phyloP scores from a whole-genome alignment of 2,888 invertebrate species.

The Chironomus riparius region DNA sequence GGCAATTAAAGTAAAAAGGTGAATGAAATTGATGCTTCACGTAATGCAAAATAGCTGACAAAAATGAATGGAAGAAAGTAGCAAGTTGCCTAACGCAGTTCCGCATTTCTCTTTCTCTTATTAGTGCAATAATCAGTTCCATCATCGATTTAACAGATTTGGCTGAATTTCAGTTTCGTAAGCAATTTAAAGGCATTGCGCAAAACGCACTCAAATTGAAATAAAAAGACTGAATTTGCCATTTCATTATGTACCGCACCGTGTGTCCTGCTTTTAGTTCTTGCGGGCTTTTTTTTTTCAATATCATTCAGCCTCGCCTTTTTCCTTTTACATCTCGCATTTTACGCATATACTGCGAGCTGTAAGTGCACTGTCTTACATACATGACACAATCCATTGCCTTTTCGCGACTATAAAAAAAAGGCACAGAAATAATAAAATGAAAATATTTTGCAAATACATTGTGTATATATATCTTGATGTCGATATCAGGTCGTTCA shows the following conservation, averaged over 20 bases:
- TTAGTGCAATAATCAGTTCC: not conserved
- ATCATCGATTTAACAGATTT: not conserved
- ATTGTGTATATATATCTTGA: not conserved
- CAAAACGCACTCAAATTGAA: not conserved
- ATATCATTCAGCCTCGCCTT: conserved; percentile 2
- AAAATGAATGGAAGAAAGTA: no score
- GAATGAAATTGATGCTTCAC: no score
- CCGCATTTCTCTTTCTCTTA: conserved; percentile 2
- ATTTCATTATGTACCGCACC: not conserved
- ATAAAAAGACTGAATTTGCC: not conserved
- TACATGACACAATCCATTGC: not conserved
- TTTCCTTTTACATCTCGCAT: not conserved
- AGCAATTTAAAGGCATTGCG: not conserved
- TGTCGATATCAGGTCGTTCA: not conserved
- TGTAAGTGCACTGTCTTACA: not conserved
- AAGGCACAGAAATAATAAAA: not conserved
- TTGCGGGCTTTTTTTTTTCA: not conserved
- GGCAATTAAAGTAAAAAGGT: no score
- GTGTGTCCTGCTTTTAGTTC: conserved; percentile 9
- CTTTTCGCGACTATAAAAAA: not conserved
- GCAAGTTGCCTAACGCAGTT: not conserved
- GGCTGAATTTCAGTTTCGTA: not conserved
- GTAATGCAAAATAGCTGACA: no score
- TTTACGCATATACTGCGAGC: not conserved
- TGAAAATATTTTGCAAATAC: no score